Base-by-base conservation (phyloP, 2,888 invertebrate genomes). In the Thera britannica region DNA sequence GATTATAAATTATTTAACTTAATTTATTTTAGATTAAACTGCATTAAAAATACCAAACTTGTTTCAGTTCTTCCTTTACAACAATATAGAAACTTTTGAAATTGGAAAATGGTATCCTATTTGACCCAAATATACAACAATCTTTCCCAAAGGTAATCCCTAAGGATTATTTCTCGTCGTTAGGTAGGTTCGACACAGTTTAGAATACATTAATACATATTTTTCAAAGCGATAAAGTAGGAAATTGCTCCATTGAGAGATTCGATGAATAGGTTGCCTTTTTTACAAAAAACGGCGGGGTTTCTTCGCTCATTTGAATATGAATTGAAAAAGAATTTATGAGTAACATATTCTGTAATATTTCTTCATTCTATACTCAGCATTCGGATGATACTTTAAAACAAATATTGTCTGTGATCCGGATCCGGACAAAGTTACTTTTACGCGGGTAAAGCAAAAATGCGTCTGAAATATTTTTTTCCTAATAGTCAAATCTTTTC, bases 21-120 rank as follows among this genome's bases (percentile, higher is more conserved):
- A 49, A 68, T 55, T 65, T 64, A 68, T 68, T 68, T 60, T 68
- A 58, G 57, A n/a, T 54, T 65, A 68, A 58, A 65, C 34, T 36
- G 65, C 68, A 68, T 54, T n/a, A 35, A 44, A 44, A 54, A 58
- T 51, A 23, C 49, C 9, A 46, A 46, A 9, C 8, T 9, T 9
- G 2, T 46, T 46, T 46, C 9, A 7, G 7, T 9, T 2, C 1
- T 44, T 8, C 44, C 41, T 7, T 5, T 41, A 41, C 5, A 41
- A 41, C 41, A 5, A 7, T 38, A 4, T 38, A 5, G 38, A 4
- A 38, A 38, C 38, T 4, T 49, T 49, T 12, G 5, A 49, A 12
- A 3, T 12, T 12, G 49, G 12, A 49, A 12, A 49, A 49, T 23
- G 23, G 23, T 23, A 23, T 23, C 23, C 23, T 51, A 12, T 51